phyloP scores from a whole-genome alignment of 1,140 invertebrate genomes.

The Trichogramma pretiosum region DNA sequence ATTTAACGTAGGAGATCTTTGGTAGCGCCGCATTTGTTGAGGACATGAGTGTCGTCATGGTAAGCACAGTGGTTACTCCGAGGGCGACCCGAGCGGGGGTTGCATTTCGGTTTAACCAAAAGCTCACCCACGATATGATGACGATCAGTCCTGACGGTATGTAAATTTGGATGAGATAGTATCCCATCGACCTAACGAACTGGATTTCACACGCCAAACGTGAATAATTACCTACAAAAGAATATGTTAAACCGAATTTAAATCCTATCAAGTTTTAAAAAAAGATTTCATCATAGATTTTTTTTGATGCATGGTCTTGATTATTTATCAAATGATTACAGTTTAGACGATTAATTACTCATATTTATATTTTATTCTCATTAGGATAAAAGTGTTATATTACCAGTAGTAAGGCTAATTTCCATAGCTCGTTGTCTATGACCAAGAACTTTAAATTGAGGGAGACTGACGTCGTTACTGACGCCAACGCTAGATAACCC shows the following conservation, averaged over 20 bases:
- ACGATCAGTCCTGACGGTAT: slow-evolving; percentile 97
- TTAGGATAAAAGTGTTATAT: too few relatives aligned
- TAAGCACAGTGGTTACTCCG: slow-evolving; percentile 94
- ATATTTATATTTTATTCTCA: too few relatives aligned
- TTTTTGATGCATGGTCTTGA: too few relatives aligned
- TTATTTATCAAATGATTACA: too few relatives aligned
- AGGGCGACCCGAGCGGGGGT: slow-evolving; percentile 93
- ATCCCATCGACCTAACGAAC: slow-evolving; percentile 95
- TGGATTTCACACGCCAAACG: slow-evolving; percentile 94
- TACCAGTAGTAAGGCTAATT: slow-evolving; percentile 88
- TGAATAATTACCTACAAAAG: slow-evolving; percentile 92
- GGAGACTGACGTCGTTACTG: slow-evolving; percentile 84
- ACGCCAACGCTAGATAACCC: slow-evolving; percentile 85
- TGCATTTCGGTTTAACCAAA: slow-evolving; percentile 90
- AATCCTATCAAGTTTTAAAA: slow-evolving; percentile 7
- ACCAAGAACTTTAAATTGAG: slow-evolving; percentile 88
- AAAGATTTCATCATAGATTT: too few relatives aligned
- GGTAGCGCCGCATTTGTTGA: slow-evolving; percentile 95
- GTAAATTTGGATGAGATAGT: slow-evolving; percentile 99
- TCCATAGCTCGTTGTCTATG: slow-evolving; percentile 83
- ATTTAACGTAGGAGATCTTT: slow-evolving; percentile 97
- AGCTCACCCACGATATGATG: slow-evolving; percentile 97
- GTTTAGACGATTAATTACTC: too few relatives aligned
- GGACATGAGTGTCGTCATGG: slow-evolving; percentile 98
- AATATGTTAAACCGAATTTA: slow-evolving; percentile 14